Evolutionary conservation across 2,888 invertebrate species (phyloP).

Genomic region (Aleiodes alternator): DNA sequence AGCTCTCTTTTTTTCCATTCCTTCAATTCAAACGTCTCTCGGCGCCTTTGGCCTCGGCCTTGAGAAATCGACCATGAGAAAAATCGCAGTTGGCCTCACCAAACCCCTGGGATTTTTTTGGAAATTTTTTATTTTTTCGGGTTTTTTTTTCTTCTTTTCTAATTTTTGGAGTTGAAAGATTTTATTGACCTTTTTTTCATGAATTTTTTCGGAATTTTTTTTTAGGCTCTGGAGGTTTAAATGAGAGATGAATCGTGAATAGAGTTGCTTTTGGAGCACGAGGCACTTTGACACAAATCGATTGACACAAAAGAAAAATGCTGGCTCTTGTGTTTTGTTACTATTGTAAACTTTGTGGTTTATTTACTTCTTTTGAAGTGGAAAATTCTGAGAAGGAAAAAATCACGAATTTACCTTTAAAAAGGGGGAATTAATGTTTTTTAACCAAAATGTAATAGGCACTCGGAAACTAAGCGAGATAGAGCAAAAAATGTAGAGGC

Average conservation of each 20-base stretch:
- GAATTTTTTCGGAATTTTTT: constrained; percentile 1
- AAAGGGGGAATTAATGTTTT: too few species aligned
- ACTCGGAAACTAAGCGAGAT: too few species aligned
- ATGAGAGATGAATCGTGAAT: not conserved
- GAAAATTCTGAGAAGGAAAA: too few species aligned
- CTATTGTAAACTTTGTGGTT: too few species aligned
- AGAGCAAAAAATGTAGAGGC: too few species aligned
- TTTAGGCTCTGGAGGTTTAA: not conserved
- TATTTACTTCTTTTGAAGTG: too few species aligned
- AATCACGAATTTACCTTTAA: too few species aligned
- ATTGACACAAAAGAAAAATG: too few species aligned
- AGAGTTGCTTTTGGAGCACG: constrained; percentile 6
- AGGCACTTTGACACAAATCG: constrained; percentile 1
- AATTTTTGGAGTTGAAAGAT: not conserved
- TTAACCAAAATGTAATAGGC: too few species aligned
- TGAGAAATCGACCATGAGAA: constrained; percentile 51
- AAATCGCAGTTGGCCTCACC: constrained; percentile 34
- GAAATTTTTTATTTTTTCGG: not conserved
- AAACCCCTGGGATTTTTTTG: constrained; percentile 3
- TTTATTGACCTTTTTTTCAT: constrained; percentile 3
- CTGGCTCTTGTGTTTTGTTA: too few species aligned
- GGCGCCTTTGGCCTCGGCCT: constrained; percentile 53
- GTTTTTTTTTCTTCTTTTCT: not conserved
- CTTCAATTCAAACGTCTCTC: not conserved
- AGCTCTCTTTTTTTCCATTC: not conserved